These are phyloP conservation scores for Labeo catla DNA, from an alignment of 2,113 vertebrate species.

Conservation along the genomic window DNA sequence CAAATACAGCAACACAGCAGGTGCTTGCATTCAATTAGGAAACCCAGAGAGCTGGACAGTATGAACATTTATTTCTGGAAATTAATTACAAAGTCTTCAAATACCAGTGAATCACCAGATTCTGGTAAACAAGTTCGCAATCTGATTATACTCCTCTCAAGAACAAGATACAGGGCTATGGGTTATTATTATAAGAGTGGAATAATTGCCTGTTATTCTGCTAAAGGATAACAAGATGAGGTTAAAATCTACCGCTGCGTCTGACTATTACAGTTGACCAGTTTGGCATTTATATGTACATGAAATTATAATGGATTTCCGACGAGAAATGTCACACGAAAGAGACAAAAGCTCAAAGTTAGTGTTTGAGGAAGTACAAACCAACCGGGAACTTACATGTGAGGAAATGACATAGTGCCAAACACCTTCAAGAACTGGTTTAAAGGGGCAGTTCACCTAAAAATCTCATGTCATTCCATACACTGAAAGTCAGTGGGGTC, in stretches of 20 bases:
- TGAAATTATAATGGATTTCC: constrained; percentile 26
- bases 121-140: constrained; percentile 66
- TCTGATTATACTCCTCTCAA: constrained; percentile 68
- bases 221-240: constrained; percentile 51
- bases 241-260: constrained; percentile 41
- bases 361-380: constrained; percentile 55
- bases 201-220: constrained; percentile 62
- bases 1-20: background rate
- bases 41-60: constrained; percentile 67
- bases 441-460: background rate
- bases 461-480: background rate
- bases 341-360: constrained; percentile 50
- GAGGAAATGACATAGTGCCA: background rate
- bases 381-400: constrained; percentile 12
- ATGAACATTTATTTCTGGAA: constrained; percentile 84
- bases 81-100: constrained; percentile 82
- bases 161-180: constrained; percentile 68
- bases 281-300: constrained; percentile 60
- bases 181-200: constrained; percentile 65
- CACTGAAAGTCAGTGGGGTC: background rate
- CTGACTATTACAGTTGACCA: constrained; percentile 59
- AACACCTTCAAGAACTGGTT: background rate
- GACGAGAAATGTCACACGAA: constrained; percentile 28
- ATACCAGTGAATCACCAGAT: constrained; percentile 75
- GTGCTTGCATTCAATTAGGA: constrained; percentile 21